These are phyloP conservation scores for Tauraco erythrolophus DNA, from an alignment of 2,113 vertebrate species.

Conservation along the genomic window DNA sequence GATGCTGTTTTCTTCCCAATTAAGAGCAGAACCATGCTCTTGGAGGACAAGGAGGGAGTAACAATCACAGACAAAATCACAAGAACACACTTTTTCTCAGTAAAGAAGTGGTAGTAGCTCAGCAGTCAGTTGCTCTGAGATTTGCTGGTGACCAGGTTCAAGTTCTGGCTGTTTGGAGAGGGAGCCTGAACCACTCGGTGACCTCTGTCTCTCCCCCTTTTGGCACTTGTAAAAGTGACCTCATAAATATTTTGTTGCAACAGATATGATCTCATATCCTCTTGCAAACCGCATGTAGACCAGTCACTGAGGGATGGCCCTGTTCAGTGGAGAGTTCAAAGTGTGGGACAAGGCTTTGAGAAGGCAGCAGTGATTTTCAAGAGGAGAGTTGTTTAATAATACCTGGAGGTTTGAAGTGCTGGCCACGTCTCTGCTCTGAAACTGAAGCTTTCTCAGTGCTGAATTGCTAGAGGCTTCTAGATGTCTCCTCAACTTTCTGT, in stretches of 20 bases:
- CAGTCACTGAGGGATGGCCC: neutral
- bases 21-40: neutral
- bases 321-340: neutral
- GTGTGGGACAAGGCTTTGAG: neutral
- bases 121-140: neutral
- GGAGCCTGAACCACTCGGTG: neutral
- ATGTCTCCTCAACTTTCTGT: neutral
- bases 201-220: neutral
- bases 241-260: constrained; percentile 6
- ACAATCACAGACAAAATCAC: neutral
- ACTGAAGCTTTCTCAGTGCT: neutral
- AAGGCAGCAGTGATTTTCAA: neutral
- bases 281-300: neutral
- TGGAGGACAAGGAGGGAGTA: accelerated
- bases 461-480: neutral
- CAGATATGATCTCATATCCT: constrained; percentile 18
- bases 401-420: neutral
- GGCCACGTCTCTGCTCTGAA: neutral
- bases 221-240: neutral
- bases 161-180: neutral
- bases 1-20: neutral
- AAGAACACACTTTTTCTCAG: neutral
- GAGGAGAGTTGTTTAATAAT: neutral
- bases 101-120: neutral
- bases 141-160: neutral